These are phyloP conservation scores for Pollenia labialis DNA, from an alignment of 2,888 invertebrate species.

Conservation along the genomic window DNA sequence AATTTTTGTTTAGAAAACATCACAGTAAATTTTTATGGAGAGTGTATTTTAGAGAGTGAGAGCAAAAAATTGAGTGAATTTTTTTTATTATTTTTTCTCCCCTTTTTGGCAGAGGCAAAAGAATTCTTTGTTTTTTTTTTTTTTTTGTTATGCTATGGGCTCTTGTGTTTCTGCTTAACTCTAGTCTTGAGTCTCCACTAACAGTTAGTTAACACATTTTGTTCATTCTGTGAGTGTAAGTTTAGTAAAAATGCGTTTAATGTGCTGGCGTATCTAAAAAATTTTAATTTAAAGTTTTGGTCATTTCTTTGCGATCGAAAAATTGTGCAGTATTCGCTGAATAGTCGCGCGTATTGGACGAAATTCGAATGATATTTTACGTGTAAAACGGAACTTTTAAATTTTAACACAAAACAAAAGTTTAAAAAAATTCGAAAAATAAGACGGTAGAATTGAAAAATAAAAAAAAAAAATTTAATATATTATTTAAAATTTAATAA, in stretches of 20 bases:
- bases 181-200: conserved; percentile 35
- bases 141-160: background rate
- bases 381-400: conserved; percentile 28
- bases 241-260: conserved; percentile 32
- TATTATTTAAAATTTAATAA: conserved; percentile 38
- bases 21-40: background rate
- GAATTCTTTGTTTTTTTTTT: conserved; percentile 26
- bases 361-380: conserved; percentile 59
- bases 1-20: background rate
- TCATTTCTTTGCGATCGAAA: conserved; percentile 69
- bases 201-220: conserved; percentile 48
- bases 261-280: conserved; percentile 8
- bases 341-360: conserved; percentile 80
- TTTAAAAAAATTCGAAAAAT: conserved; percentile 70
- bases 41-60: background rate
- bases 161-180: conserved; percentile 34
- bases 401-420: conserved; percentile 28
- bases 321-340: conserved; percentile 77
- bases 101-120: conserved; percentile 6
- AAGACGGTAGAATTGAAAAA: too few relatives aligned
- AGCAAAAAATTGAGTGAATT: background rate
- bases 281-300: conserved; percentile 46
- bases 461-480: conserved; percentile 67
- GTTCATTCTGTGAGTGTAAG: conserved; percentile 46
- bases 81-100: background rate